Evolutionary conservation across 1,140 invertebrate species (phyloP), one percentile per base, ranked within the genome.

Genomic region (Trichomalopsis sarcophagae): DNA sequence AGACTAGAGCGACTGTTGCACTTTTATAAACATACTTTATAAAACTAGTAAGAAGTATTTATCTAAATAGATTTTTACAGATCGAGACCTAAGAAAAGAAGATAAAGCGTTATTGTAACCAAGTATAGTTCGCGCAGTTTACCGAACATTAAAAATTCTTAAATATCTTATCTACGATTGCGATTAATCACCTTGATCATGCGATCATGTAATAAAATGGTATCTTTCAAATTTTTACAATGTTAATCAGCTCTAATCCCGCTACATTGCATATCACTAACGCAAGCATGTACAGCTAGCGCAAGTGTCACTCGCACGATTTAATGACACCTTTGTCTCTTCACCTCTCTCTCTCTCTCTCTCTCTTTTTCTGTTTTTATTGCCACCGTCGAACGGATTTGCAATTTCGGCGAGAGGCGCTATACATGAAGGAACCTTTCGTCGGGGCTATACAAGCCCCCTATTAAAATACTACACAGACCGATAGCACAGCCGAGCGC

Each of bases 391-490:
- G 71, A 76, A 66, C 33, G 50, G 73, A 82, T 82, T 82, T 81
- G 79, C 79, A 81, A 81, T 81, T 81, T 81, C 30, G 68, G 79
- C 33, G 68, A 23, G 78, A 27, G 27, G 66, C 66, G 21, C 23
- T 75, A 40, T 75, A 40, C 40, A 81, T 71, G 73, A 69, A 27
- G 66, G 21, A 23, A 50, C 47, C 76, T 78, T 23, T 62, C 76
- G 33, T 47, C 79, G 21, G 30, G 21, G 30, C 27, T 27, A 2
- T 33, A 71, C 79, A 44, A 71, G 79, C 30, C 11, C 50, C 79
- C 79, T 81, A 81, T 71, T 81, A 81, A 69, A 81, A 81, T 81
- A 80, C 55, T 50, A 21, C 76, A 78, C 47, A 55, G 47, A n/a
- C 27, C 11, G 27, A 9, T 44, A 44, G 23, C 10, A 11, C 47